Conservation (phyloP, 2,797 vertebrate genomes). For the Cossypha caffra region DNA sequence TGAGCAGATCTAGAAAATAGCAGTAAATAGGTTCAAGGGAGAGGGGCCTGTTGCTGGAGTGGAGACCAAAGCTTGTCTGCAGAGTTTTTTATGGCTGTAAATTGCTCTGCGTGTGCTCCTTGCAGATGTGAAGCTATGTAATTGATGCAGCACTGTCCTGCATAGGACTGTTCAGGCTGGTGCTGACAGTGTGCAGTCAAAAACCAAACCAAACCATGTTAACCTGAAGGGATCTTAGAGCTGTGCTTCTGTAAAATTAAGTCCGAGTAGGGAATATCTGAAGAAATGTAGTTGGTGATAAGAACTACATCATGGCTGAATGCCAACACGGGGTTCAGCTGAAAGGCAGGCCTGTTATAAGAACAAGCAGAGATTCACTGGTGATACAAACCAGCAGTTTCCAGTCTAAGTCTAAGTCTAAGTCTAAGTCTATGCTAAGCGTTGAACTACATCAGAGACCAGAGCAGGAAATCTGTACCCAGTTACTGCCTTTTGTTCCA, state of each 20-base stretch:
- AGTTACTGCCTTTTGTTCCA: neutral
- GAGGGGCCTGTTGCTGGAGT: neutral
- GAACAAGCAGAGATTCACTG: neutral
- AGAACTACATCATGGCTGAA: neutral
- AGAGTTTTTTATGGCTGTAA: neutral
- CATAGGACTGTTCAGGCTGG: neutral
- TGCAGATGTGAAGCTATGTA: neutral
- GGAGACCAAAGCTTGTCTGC: neutral
- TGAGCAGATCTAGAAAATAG: neutral
- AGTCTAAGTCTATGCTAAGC: neutral
- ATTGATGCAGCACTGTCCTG: neutral
- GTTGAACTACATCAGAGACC: neutral
- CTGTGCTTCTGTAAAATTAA: neutral
- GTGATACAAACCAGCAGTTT: neutral
- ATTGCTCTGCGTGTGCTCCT: neutral
- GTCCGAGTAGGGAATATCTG: neutral
- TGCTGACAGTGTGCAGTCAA: neutral
- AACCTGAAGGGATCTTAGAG: neutral
- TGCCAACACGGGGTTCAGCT: neutral
- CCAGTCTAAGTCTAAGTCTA: no score
- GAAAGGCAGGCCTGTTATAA: neutral
- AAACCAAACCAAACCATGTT: fast-evolving
- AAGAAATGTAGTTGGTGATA: neutral
- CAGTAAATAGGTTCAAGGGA: neutral
- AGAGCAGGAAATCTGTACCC: neutral